phyloP scores from a whole-genome alignment of 2,113 vertebrate genomes.

The Microcebus ravelobensis region DNA sequence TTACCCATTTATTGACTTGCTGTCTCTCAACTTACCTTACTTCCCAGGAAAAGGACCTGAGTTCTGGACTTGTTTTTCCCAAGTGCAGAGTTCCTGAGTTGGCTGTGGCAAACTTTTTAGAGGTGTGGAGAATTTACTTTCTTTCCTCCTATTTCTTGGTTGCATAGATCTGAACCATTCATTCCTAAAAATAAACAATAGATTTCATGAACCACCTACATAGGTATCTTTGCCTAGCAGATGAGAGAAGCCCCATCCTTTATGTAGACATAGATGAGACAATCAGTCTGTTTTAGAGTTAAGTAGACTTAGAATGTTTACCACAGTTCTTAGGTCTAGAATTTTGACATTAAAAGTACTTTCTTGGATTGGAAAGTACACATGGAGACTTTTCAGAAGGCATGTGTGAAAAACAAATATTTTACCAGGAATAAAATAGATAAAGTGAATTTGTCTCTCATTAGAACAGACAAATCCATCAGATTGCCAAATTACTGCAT shows the following conservation, averaged over 20 bases:
- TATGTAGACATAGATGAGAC: neutral
- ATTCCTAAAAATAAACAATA: neutral
- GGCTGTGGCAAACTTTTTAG: neutral
- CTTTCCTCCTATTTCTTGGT: neutral
- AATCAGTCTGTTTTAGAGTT: neutral
- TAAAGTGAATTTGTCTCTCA: neutral
- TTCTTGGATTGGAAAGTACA: neutral
- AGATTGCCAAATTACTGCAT: neutral
- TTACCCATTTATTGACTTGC: neutral
- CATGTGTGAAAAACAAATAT: neutral
- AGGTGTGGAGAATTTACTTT: neutral
- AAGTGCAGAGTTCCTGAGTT: neutral
- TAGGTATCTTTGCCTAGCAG: neutral
- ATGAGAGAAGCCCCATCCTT: neutral
- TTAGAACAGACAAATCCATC: neutral
- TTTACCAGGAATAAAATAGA: neutral
- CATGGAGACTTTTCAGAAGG: neutral
- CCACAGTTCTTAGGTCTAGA: neutral
- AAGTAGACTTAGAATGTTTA: neutral
- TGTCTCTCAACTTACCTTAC: neutral
- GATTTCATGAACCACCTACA: neutral
- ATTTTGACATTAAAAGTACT: neutral
- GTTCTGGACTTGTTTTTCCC: neutral
- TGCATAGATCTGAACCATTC: neutral
- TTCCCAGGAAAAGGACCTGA: neutral